These are phyloP conservation scores for Oryzias dopingdopingensis DNA, from an alignment of 2,797 vertebrate species.

Conservation along the genomic window DNA sequence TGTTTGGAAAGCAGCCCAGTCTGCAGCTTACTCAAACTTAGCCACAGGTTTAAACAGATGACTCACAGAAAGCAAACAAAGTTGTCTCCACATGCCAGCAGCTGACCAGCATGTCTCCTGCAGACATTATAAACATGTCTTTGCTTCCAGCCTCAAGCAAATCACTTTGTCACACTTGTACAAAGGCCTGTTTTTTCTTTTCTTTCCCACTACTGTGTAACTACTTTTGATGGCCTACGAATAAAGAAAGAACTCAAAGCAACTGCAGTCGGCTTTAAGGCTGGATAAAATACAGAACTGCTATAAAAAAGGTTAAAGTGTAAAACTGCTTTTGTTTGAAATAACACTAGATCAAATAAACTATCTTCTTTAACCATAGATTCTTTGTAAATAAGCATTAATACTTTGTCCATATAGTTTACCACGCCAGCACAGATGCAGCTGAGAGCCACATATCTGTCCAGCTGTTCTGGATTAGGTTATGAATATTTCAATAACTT, in stretches of 20 bases:
- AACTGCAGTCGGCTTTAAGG: background rate
- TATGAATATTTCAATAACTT: too few species aligned
- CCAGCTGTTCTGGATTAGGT: too few species aligned
- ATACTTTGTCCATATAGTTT: too few species aligned
- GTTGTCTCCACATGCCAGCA: conserved; percentile 23
- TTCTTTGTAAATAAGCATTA: too few species aligned
- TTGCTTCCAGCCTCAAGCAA: conserved; percentile 3
- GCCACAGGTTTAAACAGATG: conserved; percentile 13
- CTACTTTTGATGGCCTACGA: conserved; percentile 10
- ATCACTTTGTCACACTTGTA: conserved; percentile 12
- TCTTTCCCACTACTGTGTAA: background rate
- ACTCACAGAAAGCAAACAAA: conserved; percentile 37
- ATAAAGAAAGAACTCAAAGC: conserved; percentile 1
- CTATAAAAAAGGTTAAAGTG: too few species aligned
- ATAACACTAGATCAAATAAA: too few species aligned
- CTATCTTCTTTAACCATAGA: too few species aligned
- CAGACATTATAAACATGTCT: conserved; percentile 29
- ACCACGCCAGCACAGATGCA: too few species aligned
- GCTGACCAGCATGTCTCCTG: conserved; percentile 20
- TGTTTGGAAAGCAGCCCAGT: conserved; percentile 30
- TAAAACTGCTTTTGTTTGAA: too few species aligned
- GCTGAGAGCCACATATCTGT: too few species aligned
- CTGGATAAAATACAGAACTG: background rate
- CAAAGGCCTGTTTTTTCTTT: background rate
- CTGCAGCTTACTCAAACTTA: conserved; percentile 11